phyloP scores from a whole-genome alignment of 2,888 invertebrate genomes.

The Mimachlamys varia region DNA sequence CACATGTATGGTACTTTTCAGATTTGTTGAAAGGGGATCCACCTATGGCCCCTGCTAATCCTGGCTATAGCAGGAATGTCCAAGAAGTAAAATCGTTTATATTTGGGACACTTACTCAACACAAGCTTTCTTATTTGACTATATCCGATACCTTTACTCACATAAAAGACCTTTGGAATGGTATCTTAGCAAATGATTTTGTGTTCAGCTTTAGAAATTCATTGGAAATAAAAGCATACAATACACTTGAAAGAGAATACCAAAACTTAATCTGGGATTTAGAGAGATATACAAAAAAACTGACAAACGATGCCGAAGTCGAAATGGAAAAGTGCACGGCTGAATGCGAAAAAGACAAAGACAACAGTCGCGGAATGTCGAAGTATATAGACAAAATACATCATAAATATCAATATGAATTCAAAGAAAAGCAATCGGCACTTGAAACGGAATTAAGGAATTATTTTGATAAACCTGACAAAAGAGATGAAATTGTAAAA shows the following conservation, averaged over 20 bases:
- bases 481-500: slow-evolving; percentile 6
- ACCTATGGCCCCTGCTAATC: slow-evolving; percentile 51
- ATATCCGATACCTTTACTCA: background rate
- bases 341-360: background rate
- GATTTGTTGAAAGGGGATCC: slow-evolving; percentile 49
- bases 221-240: slow-evolving; percentile 49
- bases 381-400: background rate
- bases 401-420: background rate
- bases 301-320: background rate
- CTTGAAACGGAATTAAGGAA: background rate
- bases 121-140: background rate
- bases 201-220: slow-evolving; percentile 50
- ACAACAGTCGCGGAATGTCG: too few relatives aligned
- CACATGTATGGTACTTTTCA: slow-evolving; percentile 46
- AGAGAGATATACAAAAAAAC: background rate
- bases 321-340: background rate
- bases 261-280: background rate
- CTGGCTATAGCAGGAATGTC: slow-evolving; percentile 32
- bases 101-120: background rate
- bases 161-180: slow-evolving; percentile 45
- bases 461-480: background rate
- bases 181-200: slow-evolving; percentile 45
- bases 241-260: background rate
- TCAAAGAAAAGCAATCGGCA: background rate
- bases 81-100: background rate